These are phyloP conservation scores for Xestia rhomboidea DNA, from an alignment of 2,888 invertebrate genomes.

Conservation along the genomic window DNA sequence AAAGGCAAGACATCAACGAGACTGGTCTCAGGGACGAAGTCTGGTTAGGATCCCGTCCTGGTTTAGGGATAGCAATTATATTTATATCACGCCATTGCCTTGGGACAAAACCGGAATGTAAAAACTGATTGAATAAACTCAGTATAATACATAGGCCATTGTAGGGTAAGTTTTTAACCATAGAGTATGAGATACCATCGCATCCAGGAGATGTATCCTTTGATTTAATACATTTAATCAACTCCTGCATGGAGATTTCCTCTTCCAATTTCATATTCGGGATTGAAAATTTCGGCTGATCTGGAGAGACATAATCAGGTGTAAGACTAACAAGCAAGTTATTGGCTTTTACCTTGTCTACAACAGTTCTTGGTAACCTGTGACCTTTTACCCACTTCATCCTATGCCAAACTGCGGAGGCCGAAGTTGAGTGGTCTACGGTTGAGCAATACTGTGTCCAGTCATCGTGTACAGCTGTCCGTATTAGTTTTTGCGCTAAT, in stretches of 20 bases:
- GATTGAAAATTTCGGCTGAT: too few relatives aligned
- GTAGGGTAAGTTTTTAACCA: too few relatives aligned
- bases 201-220: too few relatives aligned
- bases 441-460: background rate
- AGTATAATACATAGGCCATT: too few relatives aligned
- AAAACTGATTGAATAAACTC: too few relatives aligned
- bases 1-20: too few relatives aligned
- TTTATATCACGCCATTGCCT: too few relatives aligned
- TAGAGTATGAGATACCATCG: too few relatives aligned
- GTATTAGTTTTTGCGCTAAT: background rate
- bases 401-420: background rate
- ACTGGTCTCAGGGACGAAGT: too few relatives aligned
- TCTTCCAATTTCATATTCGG: background rate
- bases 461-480: background rate
- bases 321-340: background rate
- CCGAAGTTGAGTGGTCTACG: background rate
- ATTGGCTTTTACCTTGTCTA: background rate
- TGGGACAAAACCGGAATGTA: too few relatives aligned
- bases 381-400: background rate
- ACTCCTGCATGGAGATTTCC: constrained; percentile 6
- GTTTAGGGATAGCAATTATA: background rate
- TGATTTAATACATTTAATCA: background rate
- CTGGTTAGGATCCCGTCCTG: too few relatives aligned
- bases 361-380: background rate
- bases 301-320: background rate